Percentiles rank a stretch among this genome's conserved stretches.
These are phyloP conservation scores for Ia io DNA, from an alignment of 2,113 vertebrate genomes.

Conservation along the genomic window DNA sequence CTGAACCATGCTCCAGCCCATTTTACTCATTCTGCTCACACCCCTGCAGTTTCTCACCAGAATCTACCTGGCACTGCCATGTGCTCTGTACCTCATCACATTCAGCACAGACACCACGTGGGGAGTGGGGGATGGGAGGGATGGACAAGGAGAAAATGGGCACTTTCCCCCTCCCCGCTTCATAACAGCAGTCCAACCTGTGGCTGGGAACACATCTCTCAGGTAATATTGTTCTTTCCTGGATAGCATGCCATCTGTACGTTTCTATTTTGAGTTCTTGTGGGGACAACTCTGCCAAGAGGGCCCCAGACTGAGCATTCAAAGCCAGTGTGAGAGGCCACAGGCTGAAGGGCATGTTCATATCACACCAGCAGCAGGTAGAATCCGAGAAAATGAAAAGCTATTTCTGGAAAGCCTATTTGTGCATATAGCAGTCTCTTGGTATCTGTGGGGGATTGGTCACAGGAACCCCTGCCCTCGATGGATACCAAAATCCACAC, in stretches of 20 bases:
- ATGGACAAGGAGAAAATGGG: background rate
- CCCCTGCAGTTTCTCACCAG: background rate
- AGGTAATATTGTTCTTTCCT: background rate
- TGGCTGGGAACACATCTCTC: background rate
- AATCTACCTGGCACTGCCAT: background rate
- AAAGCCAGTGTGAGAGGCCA: background rate
- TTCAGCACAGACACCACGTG: rapidly evolving
- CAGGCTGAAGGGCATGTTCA: background rate
- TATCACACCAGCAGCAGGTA: background rate
- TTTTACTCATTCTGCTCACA: background rate
- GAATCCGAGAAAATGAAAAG: background rate
- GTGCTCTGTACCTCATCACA: no score
- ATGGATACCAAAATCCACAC: background rate
- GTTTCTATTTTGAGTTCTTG: background rate
- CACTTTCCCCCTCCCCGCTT: background rate
- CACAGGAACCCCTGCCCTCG: no score
- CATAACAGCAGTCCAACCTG: background rate
- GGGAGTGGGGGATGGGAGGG: no score
- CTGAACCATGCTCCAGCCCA: background rate
- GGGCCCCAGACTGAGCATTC: background rate
- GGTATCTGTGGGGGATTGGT: background rate
- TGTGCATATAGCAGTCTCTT: background rate
- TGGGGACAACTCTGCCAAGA: background rate
- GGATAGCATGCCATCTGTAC: background rate
- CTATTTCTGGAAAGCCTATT: background rate